Evolutionary conservation across 2,797 vertebrate genomes (phyloP).

Genomic region (Dromococcyx pavoninus): DNA sequence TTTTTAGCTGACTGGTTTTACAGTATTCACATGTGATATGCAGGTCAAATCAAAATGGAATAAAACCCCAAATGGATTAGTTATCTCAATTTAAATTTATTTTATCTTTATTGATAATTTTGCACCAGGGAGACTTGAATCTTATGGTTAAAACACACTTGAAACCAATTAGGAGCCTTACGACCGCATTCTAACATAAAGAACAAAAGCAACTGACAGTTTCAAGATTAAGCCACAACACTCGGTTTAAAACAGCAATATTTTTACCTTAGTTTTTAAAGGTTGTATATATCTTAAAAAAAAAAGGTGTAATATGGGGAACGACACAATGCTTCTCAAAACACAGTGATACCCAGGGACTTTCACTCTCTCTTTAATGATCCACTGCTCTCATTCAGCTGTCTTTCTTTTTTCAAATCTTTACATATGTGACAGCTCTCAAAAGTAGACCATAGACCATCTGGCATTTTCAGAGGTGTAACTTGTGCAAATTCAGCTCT

Average conservation of each 20-base stretch:
- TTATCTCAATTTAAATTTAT: conserved; percentile 71
- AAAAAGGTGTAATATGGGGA: conserved; percentile 68
- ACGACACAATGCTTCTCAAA: conserved; percentile 79
- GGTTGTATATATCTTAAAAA: conserved; percentile 71
- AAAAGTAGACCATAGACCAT: conserved; percentile 91
- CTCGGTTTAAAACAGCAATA: conserved; percentile 67
- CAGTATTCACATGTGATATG: conserved; percentile 31
- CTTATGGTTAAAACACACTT: conserved; percentile 70
- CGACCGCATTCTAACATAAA: conserved; percentile 62
- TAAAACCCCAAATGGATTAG: conserved; percentile 65
- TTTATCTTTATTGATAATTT: conserved; percentile 73
- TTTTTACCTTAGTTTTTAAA: conserved; percentile 73
- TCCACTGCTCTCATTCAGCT: conserved; percentile 81
- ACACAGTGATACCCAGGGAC: conserved; percentile 81
- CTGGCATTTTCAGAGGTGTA: conserved; percentile 90
- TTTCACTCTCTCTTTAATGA: conserved; percentile 81
- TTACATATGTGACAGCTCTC: conserved; percentile 87
- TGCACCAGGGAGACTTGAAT: conserved; percentile 70
- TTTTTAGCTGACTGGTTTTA: conserved; percentile 72
- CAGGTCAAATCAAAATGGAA: conserved; percentile 69
- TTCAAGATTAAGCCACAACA: conserved; percentile 63
- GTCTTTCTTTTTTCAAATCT: conserved; percentile 83
- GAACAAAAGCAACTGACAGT: conserved; percentile 67
- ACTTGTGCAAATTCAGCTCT: conserved; percentile 96
- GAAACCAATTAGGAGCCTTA: conserved; percentile 72